Evolutionary conservation across 1,140 invertebrate species (phyloP), one percentile per base, ranked within the genome.

Genomic region (Cyphomyrmex costatus): DNA sequence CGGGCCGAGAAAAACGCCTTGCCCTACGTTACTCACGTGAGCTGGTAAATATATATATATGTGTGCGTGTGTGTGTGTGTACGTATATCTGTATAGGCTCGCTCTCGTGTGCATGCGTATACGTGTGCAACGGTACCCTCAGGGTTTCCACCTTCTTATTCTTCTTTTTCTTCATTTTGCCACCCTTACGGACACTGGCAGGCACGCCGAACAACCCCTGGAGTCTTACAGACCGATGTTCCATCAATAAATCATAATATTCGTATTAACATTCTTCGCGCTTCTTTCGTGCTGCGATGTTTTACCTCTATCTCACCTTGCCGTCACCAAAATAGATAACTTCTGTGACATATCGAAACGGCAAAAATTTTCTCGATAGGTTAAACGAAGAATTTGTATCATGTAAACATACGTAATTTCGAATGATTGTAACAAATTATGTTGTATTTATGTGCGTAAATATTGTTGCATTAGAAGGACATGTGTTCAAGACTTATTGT

Each of bases 191-290:
- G 56, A 80, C 86, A 71, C 79, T 85, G n/a, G 88, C 86, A 68
- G 46, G 61, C 73, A 85, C 74, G 60, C 60, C 79, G 78, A 89
- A 71, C 61, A 88, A 86, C 78, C 71, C 88, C 82, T 36, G 63
- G 78, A 79, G 79, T 89, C 83, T 91, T 90, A 92, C 91, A 86
- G 92, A 90, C 90, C 92, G 92, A 94, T 94, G 92, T 92, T 93
- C 90, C 91, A 86, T 93, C 94, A 91, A 94, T 95, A 95, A 95
- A 95, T 95, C 93, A 94, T 94, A 93, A 95, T 95, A 93, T 93
- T 92, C 92, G 93, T 94, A 94, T 95, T 95, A 95, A 95, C 93
- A 94, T 95, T 95, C 94, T 92, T 94, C 92, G 93, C 94, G 91
- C 92, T 94, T 94, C 94, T 92, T 94, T 93, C 91, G 46, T 82